These are phyloP conservation scores for Semibalanus balanoides DNA, from an alignment of 1,140 invertebrate genomes.

Conservation along the genomic window DNA sequence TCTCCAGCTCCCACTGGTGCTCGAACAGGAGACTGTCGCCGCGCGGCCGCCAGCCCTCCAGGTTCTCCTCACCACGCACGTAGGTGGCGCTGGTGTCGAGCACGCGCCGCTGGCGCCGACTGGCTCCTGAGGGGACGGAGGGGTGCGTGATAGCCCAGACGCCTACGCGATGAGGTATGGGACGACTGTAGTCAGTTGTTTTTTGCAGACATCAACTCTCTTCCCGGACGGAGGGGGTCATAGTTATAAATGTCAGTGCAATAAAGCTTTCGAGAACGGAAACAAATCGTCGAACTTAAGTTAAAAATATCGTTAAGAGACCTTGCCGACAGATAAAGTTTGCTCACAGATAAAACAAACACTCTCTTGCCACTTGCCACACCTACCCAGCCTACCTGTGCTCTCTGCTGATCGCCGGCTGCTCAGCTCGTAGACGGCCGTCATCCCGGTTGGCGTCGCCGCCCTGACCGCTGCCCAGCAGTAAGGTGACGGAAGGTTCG, in stretches of 20 bases:
- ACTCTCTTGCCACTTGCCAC: too few relatives aligned
- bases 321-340: too few relatives aligned
- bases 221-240: too few relatives aligned
- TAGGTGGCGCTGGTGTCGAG: constrained; percentile 96
- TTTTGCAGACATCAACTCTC: too few relatives aligned
- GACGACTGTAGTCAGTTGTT: too few relatives aligned
- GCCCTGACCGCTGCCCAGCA: constrained; percentile 70
- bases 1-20: constrained; percentile 98
- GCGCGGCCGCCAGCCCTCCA: constrained; percentile 91
- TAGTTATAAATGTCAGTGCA: too few relatives aligned
- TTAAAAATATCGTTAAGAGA: too few relatives aligned
- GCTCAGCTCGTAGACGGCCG: constrained; percentile 89
- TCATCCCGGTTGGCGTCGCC: constrained; percentile 85
- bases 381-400: background rate
- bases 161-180: too few relatives aligned
- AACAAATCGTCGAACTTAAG: too few relatives aligned
- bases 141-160: background rate
- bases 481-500: constrained; percentile 83
- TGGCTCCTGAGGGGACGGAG: constrained; percentile 50
- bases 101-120: constrained; percentile 83
- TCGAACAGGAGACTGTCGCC: constrained; percentile 92
- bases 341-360: too few relatives aligned
- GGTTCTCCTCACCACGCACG: constrained; percentile 95
- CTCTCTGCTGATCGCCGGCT: constrained; percentile 57
- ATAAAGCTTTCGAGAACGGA: too few relatives aligned